Evolutionary conservation across 2,888 invertebrate species (phyloP), one percentile per base, ranked within the genome.

Genomic region (Chloroclysta siterata): DNA sequence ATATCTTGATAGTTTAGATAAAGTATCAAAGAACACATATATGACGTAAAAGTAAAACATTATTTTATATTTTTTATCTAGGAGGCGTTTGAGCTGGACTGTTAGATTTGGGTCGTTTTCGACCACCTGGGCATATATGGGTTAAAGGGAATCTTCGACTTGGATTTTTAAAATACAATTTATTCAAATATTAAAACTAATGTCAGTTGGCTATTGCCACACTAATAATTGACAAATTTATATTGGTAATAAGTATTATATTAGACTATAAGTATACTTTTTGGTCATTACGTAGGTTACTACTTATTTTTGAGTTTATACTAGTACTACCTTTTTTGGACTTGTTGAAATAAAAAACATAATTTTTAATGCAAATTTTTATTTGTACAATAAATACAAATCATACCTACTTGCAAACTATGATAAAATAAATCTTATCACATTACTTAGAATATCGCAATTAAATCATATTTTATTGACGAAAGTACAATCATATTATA

Each of bases 361-460:
- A 66, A 66, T 68, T 77, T 85, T 84, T 79, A 84, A 88, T 91
- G 87, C 87, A 90, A 90, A 88, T 82, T 84, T 89, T 93, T 92
- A 92, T 92, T 92, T 93, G 91, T 93, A 92, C 91, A 92, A 92
- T 92, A 90, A 90, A 92, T 93, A 93, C 91, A 92, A 93, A 93
- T 85, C 81, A 91, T 90, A 70, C 72, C 68, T 72, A 90, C 82
- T 87, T 85, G 90, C 89, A 89, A 89, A 89, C 86, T 84, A 90
- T 82, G 78, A 83, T 86, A 87, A 89, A 87, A 85, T 85, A 86
- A 88, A 88, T 90, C 86, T 90, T 90, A 90, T 85, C 83, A 87
- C 86, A 85, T 89, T 77, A 79, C 82, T 85, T 85, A 85, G 82
- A 80, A 78, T 78, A 79, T 78, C 64, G 65, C 71, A 83, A 83